Evolutionary conservation across 2,888 invertebrate species (phyloP), one percentile per base, ranked within the genome.

Genomic region (Peribatodes rhomboidaria): DNA sequence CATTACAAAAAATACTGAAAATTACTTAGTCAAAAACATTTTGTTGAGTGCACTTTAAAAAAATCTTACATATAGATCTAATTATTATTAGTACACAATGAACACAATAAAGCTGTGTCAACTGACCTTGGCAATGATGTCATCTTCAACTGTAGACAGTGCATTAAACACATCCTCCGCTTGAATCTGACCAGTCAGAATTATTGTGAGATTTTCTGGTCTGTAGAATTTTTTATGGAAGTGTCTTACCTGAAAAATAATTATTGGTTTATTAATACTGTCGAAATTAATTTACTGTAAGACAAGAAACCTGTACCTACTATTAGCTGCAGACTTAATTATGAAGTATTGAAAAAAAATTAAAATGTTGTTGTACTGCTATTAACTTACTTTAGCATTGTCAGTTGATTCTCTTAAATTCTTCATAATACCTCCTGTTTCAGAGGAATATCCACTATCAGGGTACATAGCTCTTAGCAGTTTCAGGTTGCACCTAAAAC

Each of bases 201-300:
- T 96, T 2, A 98, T 90, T 67, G 96, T 96, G 63, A 98, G 89
- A 86, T 99, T 99, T 86, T 98, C 97, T 1, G 98, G 96, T 20
- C 98, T 94, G 86, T 98, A 99, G 88, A 97, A 98, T 67, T 96
- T 94, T 75, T 96, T 95, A 84, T 98, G 98, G 83, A 96, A 99
- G 13, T 95, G 92, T 72, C 94, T 94, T 7, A 97, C 96, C 97
- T 97, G 78, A 52, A 68, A 68, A 3, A 16, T 16, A 53, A 27
- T 16, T 3, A 27, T 27, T 27, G 6, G 6, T 27, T 27, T 27
- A 27, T 27, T 27, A 4, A 27, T 27, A 4, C 27, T 27, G 6
- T 27, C 6, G 27, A 6, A 27, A 27, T 2, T 4, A 27, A 27
- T 27, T n/a, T n/a, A n/a, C n/a, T n/a, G n/a, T n/a, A n/a, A n/a